phyloP scores from a whole-genome alignment of 2,888 invertebrate species.

The Biston stratarius region DNA sequence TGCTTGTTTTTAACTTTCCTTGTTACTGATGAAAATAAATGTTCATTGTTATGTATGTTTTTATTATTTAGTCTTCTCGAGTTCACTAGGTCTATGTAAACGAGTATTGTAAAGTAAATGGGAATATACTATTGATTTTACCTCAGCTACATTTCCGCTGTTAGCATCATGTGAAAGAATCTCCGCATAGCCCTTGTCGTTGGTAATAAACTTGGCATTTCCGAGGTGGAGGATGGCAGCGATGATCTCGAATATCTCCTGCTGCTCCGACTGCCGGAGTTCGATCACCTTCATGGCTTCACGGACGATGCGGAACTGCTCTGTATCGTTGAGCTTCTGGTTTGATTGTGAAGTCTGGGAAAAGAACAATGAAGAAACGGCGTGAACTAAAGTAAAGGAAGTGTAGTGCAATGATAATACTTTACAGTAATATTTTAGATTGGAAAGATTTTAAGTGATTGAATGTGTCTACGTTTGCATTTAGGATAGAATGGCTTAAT shows the following conservation, averaged over 20 bases:
- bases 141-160: constrained; percentile 88
- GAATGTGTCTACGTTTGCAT: no score
- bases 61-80: no score
- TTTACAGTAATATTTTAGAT: no score
- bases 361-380: background rate
- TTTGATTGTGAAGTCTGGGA: constrained; percentile 60
- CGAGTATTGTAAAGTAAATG: no score
- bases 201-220: constrained; percentile 92
- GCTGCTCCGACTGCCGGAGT: constrained; percentile 90
- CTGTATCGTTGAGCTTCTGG: constrained; percentile 85
- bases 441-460: no score
- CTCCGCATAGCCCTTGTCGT: constrained; percentile 89
- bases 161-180: constrained; percentile 88
- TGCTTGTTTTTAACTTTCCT: no score
- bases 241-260: constrained; percentile 92
- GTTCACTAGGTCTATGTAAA: background rate
- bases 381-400: no score
- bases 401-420: no score
- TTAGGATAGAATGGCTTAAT: no score
- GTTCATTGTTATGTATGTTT: no score
- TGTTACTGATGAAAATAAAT: no score
- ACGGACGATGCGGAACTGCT: constrained; percentile 89
- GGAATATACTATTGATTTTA: constrained; percentile 61
- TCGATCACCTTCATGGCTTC: constrained; percentile 93
- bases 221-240: constrained; percentile 95